Evolutionary conservation across 2,113 vertebrate genomes (phyloP).

Genomic region (Laticauda laticaudata): DNA sequence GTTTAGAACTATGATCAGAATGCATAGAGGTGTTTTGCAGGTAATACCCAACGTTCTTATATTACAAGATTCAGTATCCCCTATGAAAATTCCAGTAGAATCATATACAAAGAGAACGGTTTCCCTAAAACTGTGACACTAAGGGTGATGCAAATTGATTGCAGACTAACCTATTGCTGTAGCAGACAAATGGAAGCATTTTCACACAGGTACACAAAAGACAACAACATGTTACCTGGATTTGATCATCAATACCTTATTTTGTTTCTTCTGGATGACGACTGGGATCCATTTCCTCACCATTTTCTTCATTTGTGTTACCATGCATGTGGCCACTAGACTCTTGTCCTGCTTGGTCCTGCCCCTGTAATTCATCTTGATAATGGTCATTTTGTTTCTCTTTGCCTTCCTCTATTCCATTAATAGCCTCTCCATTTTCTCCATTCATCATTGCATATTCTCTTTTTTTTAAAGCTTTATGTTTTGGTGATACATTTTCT

Average conservation of each 20-base stretch:
- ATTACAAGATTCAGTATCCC: background rate
- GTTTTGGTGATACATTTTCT: slow-evolving; percentile 65
- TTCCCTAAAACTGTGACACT: background rate
- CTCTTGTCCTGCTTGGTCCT: slow-evolving; percentile 17
- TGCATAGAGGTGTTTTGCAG: background rate
- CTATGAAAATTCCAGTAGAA: background rate
- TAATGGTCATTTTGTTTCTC: slow-evolving; percentile 34
- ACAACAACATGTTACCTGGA: slow-evolving; percentile 60
- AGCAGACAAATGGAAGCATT: background rate
- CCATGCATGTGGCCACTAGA: background rate
- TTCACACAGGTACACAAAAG: slow-evolving; percentile 5
- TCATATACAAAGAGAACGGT: background rate
- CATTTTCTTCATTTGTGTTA: slow-evolving; percentile 55
- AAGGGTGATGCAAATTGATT: background rate
- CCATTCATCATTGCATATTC: slow-evolving; percentile 49
- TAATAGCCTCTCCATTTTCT: slow-evolving; percentile 11
- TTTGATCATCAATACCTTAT: slow-evolving; percentile 47
- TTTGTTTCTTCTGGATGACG: slow-evolving; percentile 49
- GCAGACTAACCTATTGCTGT: slow-evolving; percentile 11
- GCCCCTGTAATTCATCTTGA: slow-evolving; percentile 37
- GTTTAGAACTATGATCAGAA: background rate
- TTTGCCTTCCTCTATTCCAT: slow-evolving; percentile 28
- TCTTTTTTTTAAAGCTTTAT: background rate
- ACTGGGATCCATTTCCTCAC: slow-evolving; percentile 50
- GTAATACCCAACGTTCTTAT: background rate